Evolutionary conservation across 2,797 vertebrate genomes (phyloP).

Genomic region (Cossypha polioptera): DNA sequence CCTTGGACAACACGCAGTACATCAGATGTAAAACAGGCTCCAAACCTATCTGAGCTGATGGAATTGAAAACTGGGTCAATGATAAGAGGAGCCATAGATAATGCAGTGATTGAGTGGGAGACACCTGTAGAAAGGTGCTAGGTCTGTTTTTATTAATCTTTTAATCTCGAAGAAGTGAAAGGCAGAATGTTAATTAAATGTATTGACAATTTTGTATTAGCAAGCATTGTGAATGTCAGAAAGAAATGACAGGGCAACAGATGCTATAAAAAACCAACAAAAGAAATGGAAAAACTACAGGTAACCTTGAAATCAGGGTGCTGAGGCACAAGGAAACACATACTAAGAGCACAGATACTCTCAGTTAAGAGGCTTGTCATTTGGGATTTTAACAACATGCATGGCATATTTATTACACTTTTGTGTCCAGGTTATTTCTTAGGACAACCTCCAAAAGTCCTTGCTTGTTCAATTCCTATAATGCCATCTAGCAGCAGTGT

Average conservation of each 20-base stretch:
- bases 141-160: conserved; percentile 25
- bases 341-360: background rate
- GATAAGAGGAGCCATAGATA: background rate
- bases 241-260: background rate
- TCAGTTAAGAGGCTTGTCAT: background rate
- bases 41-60: background rate
- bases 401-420: background rate
- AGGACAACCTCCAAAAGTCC: background rate
- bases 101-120: background rate
- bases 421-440: background rate
- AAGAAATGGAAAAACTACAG: background rate
- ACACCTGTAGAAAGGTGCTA: background rate
- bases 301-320: background rate
- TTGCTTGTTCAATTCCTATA: background rate
- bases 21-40: background rate
- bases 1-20: accelerated
- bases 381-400: background rate
- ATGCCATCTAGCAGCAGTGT: background rate
- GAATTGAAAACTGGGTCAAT: background rate
- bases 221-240: background rate
- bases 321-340: background rate
- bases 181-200: conserved; percentile 4
- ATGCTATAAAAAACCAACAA: background rate
- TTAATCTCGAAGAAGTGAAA: background rate
- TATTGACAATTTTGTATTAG: background rate